Base-by-base conservation (phyloP, 2,888 invertebrate genomes). In the Spilosoma lubricipeda region DNA sequence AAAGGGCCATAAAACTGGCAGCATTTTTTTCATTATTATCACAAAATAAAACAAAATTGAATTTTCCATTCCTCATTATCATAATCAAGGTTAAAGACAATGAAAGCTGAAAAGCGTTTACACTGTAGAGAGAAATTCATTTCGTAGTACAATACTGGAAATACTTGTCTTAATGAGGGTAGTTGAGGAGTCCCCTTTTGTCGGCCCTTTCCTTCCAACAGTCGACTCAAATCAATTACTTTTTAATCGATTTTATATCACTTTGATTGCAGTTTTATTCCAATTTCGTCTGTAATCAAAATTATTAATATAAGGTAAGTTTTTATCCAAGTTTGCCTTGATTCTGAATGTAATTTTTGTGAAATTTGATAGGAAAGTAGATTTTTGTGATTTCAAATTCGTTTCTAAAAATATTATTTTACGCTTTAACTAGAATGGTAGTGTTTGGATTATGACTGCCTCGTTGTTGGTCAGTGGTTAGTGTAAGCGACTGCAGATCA, bases 81-180 rank as follows among this genome's bases (percentile, higher is more conserved):
- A 42, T 78, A 77, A 0, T 84, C 82, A 13, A 80, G 81, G 82
- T 73, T 76, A 82, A 86, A 86, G 86, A 87, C 87, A 88, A 86
- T 86, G 86, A 80, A 80, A 81, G 80, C 77, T 85, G 82, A 84
- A 85, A 84, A 80, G 77, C 84, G 79, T 85, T 85, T 83, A 85
- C 82, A 81, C 75, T 83, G 85, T 75, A 73, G 80, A 82, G 83
- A 81, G 85, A 82, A 87, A 88, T 88, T 88, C 87, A 88, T 87
- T 88, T 84, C 85, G 80, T 78, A 78, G 82, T 85, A 86, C 86
- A 87, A 84, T 85, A 85, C 82, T 82, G 82, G 70, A 79, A 85
- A 85, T 86, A 81, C 86, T 86, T 85, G 85, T 79, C 83, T 85
- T 85, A 85, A 85, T 83, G 84, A 85, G 79, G 83, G 84, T 84